Evolutionary conservation across 2,113 vertebrate genomes (phyloP).

Genomic region (Nothocercus julius): DNA sequence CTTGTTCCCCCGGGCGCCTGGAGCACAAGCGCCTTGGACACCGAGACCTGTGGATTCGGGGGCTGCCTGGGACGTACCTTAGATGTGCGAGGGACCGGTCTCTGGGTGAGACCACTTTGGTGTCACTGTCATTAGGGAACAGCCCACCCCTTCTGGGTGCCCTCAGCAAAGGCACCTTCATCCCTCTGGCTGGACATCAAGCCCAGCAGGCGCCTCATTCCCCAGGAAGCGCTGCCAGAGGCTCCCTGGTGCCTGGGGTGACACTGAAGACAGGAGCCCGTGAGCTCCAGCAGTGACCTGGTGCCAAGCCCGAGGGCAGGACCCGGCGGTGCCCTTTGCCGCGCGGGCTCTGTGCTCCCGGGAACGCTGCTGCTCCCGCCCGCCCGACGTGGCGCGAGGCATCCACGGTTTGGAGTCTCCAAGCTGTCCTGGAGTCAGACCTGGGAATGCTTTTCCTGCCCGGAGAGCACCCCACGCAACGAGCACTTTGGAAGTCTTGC

Average conservation of each 20-base stretch:
- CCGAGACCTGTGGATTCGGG: neutral
- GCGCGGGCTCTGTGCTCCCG: too few relatives aligned
- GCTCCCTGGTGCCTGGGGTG: neutral
- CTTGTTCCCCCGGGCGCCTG: neutral
- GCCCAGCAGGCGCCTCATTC: neutral
- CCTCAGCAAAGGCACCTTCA: neutral
- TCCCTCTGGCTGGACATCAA: neutral
- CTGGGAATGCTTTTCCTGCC: constrained; percentile 4
- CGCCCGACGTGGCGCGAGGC: neutral
- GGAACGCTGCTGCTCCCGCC: neutral
- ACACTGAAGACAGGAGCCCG: neutral
- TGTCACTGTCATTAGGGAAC: neutral
- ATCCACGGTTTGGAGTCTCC: neutral
- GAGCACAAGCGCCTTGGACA: neutral
- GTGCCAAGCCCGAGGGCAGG: neutral
- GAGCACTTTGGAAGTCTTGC: constrained; percentile 4
- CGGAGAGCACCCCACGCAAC: neutral
- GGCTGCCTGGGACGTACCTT: neutral
- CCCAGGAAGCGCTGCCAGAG: neutral
- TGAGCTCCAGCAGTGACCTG: neutral
- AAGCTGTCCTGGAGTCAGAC: neutral
- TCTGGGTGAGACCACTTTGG: neutral
- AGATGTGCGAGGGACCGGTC: neutral
- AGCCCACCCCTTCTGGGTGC: neutral
- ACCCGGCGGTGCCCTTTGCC: neutral